Evolutionary conservation across 2,888 invertebrate genomes (phyloP), one percentile per base, ranked within the genome.

Genomic region (Drosophila eohydei): DNA sequence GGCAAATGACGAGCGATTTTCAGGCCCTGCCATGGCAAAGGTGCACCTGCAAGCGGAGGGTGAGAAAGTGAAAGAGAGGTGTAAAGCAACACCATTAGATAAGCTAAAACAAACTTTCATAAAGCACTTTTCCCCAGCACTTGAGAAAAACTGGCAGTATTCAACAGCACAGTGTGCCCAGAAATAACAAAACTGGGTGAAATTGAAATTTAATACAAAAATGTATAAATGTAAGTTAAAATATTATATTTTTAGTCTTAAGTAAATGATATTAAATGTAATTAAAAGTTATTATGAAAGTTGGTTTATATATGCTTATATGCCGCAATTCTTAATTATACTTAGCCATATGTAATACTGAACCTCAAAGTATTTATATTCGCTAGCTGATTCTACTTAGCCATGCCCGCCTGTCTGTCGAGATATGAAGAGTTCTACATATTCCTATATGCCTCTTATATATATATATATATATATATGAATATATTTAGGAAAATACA

Each of bases 1-100:
- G 95, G 95, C 80, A 96, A 95, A 65, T 93, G 94, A 16, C 95
- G 95, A 6, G 96, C 96, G 92, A 95, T 94, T 90, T 95, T 95
- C 2, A 95, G 93, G 0, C 95, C 95, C 7, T 95, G 93, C 98
- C 98, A 97, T 0, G 96, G 96, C 58, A 96, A 95, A 0, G 97
- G 97, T 61, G 96, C 96, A 48, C 96, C 95, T 94, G 94, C 7
- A 62, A 65, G 26, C 21, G 14, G 21, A 32, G 4, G 6, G 12
- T 2, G 11, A 9, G n/a, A 28, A 12, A 52, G 14, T 9, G 2
- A 12, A 11, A 9, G 26, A 40, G 14, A 11, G 43, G 16, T 28
- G n/a, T 28, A 74, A 46, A 34, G 48, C 43, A 64, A 64, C 59
- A 57, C 48, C 59, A 60, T 69, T 64, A 69, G 66, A 78, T 69